Evolutionary conservation across 2,113 vertebrate genomes (phyloP).

Genomic region (Athene cunicularia): DNA sequence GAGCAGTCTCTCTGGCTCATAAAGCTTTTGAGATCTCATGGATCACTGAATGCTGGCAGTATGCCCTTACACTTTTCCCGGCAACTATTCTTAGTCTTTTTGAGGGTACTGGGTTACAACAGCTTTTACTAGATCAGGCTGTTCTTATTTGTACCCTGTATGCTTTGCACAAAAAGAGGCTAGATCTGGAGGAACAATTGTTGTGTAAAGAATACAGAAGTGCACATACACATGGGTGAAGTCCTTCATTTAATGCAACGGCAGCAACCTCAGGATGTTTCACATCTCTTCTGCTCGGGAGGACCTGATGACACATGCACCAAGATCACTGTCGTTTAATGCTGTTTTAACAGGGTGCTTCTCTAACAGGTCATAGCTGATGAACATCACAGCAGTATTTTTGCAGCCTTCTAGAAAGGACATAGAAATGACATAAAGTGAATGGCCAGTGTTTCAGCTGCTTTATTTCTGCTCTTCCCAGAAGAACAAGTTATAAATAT

Average conservation of each 20-base stretch:
- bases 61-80: background rate
- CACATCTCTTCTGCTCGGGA: too few species aligned
- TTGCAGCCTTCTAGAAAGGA: background rate
- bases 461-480: background rate
- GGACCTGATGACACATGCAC: background rate
- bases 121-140: background rate
- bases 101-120: background rate
- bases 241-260: background rate
- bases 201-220: accelerated
- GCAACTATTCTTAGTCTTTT: background rate
- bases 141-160: background rate
- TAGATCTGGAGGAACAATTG: background rate
- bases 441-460: background rate
- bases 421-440: background rate
- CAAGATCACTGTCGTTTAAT: background rate
- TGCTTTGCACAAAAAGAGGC: too few species aligned
- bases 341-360: background rate
- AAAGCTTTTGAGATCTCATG: background rate
- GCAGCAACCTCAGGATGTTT: background rate
- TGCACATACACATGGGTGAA: accelerated
- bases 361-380: background rate
- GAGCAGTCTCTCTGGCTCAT: background rate
- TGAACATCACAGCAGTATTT: background rate
- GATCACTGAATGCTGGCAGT: background rate
- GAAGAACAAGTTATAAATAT: background rate